phyloP scores from a whole-genome alignment of 2,797 vertebrate species.

The Sandelia bainsii region DNA sequence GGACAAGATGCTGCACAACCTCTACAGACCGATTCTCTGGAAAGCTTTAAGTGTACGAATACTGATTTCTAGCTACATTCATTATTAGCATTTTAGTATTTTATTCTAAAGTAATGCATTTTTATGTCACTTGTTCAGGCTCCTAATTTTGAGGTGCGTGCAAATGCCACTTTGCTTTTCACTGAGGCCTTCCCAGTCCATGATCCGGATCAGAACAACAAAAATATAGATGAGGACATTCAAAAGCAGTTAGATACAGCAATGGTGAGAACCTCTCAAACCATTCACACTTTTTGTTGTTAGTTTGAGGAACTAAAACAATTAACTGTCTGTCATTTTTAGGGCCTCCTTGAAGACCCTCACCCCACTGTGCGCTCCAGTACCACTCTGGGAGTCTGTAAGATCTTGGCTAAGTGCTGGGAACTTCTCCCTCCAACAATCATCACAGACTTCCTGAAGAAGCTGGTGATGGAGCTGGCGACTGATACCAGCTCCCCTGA shows the following conservation, averaged over 20 bases:
- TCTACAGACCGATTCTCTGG: conserved; percentile 97
- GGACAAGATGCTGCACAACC: conserved; percentile 91
- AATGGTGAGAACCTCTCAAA: conserved; percentile 85
- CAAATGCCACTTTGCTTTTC: conserved; percentile 93
- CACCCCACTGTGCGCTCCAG: conserved; percentile 91
- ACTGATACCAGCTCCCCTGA: conserved; percentile 90
- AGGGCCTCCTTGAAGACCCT: conserved; percentile 92
- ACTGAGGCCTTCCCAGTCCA: conserved; percentile 93
- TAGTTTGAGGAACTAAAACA: neutral
- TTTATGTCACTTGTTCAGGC: conserved; percentile 79
- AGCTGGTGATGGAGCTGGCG: conserved; percentile 87
- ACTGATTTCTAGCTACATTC: neutral
- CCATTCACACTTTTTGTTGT: neutral
- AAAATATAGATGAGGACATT: conserved; percentile 87
- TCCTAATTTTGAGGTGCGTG: conserved; percentile 92
- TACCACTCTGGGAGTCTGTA: conserved; percentile 91
- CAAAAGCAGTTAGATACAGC: conserved; percentile 94
- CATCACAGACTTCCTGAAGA: conserved; percentile 92
- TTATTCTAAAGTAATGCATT: neutral
- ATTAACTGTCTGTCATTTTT: conserved; percentile 12
- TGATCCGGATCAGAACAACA: conserved; percentile 83
- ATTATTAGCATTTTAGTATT: neutral
- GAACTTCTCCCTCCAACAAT: conserved; percentile 91
- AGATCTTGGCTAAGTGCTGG: conserved; percentile 92
- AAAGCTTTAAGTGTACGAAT: conserved; percentile 88